Base-by-base conservation (phyloP, 2,797 vertebrate genomes). In the Sardinella longiceps region DNA sequence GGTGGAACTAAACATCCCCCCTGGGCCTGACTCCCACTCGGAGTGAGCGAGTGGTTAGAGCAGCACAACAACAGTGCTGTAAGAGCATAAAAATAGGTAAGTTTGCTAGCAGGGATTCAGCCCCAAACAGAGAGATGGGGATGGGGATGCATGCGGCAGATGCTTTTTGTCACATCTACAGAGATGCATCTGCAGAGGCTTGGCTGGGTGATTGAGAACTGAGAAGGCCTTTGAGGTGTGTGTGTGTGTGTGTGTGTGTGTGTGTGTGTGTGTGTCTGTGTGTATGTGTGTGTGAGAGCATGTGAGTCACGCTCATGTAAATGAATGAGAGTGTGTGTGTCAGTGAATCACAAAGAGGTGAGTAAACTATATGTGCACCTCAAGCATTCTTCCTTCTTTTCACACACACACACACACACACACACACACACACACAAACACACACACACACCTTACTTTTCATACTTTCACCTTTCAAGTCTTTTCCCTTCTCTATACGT, bases 1-100 rank as follows among this genome's bases (percentile, higher is more conserved):
- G 87, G 86, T 85, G 89, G 87, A 91, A 88, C 88, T 88, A 90
- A 92, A 91, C 80, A 88, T 93, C 91, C 92, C 94, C 93, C 90
- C 80, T 82, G 91, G 93, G 93, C 89, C 82, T 89, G 88, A 91
- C 91, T 92, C 91, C 93, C 90, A 91, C 92, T 91, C 56, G 46
- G 43, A 90, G n/a, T n/a, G n/a, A n/a, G n/a, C n/a, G n/a, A n/a
- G 89, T 87, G 86, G 89, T 89, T 84, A 83, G 84, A 92, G 88
- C 86, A 92, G 88, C 86, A 93, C 88, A 93, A 89, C 90, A 91
- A 86, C 90, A 91, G 85, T 33, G 58, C 33, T 56, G 14, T 39
- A 37, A 39, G 37, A 83, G 81, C 83, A 77, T 50, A 85, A 80
- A 89, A 91, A 91, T 84, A 87, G 86, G 88, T 91, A 90, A 88